Base-by-base conservation (phyloP, 2,113 vertebrate genomes). In the Rhombomys opimus region DNA sequence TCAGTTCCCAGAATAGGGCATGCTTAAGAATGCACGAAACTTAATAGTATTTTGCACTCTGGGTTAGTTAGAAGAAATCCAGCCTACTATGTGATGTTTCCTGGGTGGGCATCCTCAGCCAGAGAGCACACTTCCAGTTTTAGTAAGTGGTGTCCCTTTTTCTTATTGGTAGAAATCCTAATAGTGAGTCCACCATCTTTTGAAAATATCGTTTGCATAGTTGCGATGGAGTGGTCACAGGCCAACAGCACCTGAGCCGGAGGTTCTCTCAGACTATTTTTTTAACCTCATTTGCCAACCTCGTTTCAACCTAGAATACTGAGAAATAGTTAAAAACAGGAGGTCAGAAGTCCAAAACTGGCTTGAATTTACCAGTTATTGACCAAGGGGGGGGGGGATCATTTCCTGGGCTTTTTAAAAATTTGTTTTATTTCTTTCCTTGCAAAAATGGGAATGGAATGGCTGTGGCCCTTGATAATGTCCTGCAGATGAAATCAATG, bases 1-100 rank as follows among this genome's bases (percentile, higher is more conserved):
- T 93, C n/a, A 78, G 7, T 93, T 85, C 70, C 65, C 63, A 86
- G 76, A 86, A 67, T 17, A 96, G 14, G 41, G 32, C 68, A 30
- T 2, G 59, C 41, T 54, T 27, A 61, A 30, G 11, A 59, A 0
- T 84, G 22, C 92, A 50, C 18, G 50, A 96, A 87, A 67, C 35
- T 15, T 81, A 35, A 25, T 70, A 38, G 57, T 32, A 8, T n/a
- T 73, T 57, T 22, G 61, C 25, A 46, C 15, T 67, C 38, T 23
- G 22, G 35, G 61, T 78, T 68, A 87, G 9, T 85, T 61, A 91
- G 85, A 50, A 20, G 81, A 95, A 52, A 65, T 61, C 59, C 9
- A 73, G 35, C n/a, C 50, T 77, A 75, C 57, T 87, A 18, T 77
- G 52, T 23, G 38, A 2, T 95, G 35, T 82, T 84, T 93, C 68